Conservation (phyloP, 2,797 vertebrate species). For the Dermochelys coriacea region DNA sequence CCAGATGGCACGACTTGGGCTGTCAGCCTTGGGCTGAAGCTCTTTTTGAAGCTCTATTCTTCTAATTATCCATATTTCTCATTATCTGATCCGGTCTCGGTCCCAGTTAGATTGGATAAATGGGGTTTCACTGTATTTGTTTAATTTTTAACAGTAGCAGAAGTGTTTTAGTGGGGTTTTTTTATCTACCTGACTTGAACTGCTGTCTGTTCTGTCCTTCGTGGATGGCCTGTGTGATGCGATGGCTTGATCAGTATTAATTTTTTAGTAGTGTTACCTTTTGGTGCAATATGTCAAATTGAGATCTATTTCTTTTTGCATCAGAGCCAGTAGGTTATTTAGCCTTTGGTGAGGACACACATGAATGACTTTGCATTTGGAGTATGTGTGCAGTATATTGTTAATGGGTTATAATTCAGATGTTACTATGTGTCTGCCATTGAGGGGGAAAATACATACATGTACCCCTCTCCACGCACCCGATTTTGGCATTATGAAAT, state of each 20-base stretch:
- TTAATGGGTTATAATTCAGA: neutral
- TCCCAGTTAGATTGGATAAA: no score
- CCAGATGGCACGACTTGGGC: no score
- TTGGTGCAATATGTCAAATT: neutral
- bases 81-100: no score
- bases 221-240: neutral
- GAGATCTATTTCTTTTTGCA: neutral
- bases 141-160: neutral
- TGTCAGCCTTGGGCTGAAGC: neutral
- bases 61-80: neutral
- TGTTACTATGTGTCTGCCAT: neutral
- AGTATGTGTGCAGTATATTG: neutral
- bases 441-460: neutral
- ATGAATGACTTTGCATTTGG: neutral
- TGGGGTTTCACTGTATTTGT: neutral
- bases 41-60: neutral
- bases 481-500: neutral
- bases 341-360: neutral
- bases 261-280: neutral
- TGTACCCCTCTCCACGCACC: neutral
- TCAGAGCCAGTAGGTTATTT: neutral
- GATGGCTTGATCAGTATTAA: rapidly evolving
- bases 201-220: neutral
- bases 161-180: neutral
- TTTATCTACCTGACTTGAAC: neutral